Base-by-base conservation (phyloP, 1,140 invertebrate genomes). In the Stegodyphus mimosarum region DNA sequence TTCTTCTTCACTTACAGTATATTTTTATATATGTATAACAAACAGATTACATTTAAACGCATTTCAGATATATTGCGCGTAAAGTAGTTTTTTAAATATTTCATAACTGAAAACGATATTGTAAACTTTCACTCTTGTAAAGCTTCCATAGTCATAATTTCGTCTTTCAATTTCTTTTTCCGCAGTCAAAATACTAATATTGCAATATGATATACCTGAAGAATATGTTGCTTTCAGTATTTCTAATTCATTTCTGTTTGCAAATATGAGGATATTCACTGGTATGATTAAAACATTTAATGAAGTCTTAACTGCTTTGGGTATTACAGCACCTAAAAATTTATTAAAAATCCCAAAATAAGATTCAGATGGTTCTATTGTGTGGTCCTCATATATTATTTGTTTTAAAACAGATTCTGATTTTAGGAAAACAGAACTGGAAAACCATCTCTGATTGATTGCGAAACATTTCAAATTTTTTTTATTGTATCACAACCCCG, bases 341-440 rank as follows among this genome's bases (percentile, higher is more conserved):
- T 17, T 9, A 55, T 60, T 74, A 60, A 74, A 55, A 55, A 74
- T 74, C 17, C 18, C 33, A 74, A 60, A 74, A 74, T 60, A 60
- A 74, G 53, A 74, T 74, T 13, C 52, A 5, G 2, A n/a, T 17
- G 17, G 33, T 60, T 74, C 52, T 7, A n/a, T 33, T 33, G 1
- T 33, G 33, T 33, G 3, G 33, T 33, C 33, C 33, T 33, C 33
- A 33, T 33, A 1, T 33, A 33, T 33, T 33, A 33, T 3, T 33
- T 33, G 33, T 33, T 33, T 33, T 33, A 33, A 33, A 33, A 33
- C 33, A 33, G 33, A 33, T 33, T 33, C 33, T 3, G 3, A 33
- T 33, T 33, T 33, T 33, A 33, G 33, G 33, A 33, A 33, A 33
- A 33, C 33, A 33, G 3, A 33, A 33, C 33, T 33, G 33, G 33